Conservation (phyloP, 2,113 vertebrate species). For the Lagopus leucura region DNA sequence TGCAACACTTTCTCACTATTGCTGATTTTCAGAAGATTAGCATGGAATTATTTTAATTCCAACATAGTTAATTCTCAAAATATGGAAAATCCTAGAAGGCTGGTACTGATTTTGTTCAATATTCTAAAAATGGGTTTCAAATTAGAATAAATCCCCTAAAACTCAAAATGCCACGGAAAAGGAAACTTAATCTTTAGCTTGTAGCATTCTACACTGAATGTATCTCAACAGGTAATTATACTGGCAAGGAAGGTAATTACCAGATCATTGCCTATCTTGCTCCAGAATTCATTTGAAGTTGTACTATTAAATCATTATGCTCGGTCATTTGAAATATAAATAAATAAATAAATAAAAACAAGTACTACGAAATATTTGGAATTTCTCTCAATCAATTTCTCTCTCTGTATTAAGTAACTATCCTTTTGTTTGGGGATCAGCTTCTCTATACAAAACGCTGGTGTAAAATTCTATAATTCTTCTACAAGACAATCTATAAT, state of each 20-base stretch:
- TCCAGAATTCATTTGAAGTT: not conserved
- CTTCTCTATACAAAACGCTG: not conserved
- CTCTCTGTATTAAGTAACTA: not conserved
- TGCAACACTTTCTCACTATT: not conserved
- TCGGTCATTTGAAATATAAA: not conserved
- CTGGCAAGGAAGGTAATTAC: not conserved
- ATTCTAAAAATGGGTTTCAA: not conserved
- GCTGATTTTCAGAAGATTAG: not conserved
- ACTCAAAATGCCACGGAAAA: not conserved
- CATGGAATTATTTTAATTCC: not conserved
- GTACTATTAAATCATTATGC: not conserved
- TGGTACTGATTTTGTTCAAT: not conserved
- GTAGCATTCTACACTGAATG: not conserved
- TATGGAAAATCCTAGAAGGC: not conserved
- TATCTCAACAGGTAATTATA: not conserved
- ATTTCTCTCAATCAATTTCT: not conserved
- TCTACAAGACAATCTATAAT: not conserved
- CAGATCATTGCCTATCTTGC: not conserved
- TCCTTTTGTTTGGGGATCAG: not conserved
- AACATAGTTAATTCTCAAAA: not conserved
- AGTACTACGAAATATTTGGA: not conserved
- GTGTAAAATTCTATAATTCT: not conserved
- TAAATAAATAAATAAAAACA: not conserved
- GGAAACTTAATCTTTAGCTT: not conserved
- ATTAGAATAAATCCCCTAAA: not conserved